Evolutionary conservation across 2,888 invertebrate genomes (phyloP).

Genomic region (Kuschelorhynchus macadamiae): DNA sequence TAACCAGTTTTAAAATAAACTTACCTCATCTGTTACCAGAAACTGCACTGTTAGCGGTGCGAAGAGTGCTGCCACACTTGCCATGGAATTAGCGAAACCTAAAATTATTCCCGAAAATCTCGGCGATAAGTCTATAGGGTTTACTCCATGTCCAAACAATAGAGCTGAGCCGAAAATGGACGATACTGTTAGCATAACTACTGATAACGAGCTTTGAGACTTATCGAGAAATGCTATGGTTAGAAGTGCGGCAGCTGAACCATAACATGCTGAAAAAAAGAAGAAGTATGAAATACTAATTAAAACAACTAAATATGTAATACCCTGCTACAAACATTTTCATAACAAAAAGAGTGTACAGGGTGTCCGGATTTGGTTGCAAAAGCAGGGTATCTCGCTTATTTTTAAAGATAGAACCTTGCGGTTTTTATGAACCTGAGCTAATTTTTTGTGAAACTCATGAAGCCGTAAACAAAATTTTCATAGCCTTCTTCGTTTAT

Average conservation of each 20-base stretch:
- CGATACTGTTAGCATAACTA: conserved; percentile 20
- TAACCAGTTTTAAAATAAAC: too few relatives aligned
- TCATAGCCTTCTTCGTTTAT: too few relatives aligned
- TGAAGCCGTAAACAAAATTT: too few relatives aligned
- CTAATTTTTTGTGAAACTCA: too few relatives aligned
- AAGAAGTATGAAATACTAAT: too few relatives aligned
- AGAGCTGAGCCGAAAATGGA: conserved; percentile 12
- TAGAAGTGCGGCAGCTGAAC: conserved; percentile 19
- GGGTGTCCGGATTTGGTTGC: too few relatives aligned
- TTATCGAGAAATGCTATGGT: conserved; percentile 8
- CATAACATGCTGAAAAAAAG: conserved; percentile 20
- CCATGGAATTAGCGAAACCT: conserved; percentile 85
- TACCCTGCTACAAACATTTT: background rate
- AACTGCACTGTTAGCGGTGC: conserved; percentile 81
- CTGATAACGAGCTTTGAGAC: conserved; percentile 13
- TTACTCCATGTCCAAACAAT: conserved; percentile 74
- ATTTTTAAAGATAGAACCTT: too few relatives aligned
- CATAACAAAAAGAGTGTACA: too few relatives aligned
- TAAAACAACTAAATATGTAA: too few relatives aligned
- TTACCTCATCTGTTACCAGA: conserved; percentile 78
- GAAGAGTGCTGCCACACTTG: conserved; percentile 82
- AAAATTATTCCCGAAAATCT: conserved; percentile 86
- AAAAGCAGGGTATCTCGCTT: too few relatives aligned
- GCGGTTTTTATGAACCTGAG: too few relatives aligned
- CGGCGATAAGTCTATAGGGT: conserved; percentile 87